Evolutionary conservation across 2,113 vertebrate genomes (phyloP), one percentile per base, ranked within the genome.

Genomic region (Callionymus lyra): DNA sequence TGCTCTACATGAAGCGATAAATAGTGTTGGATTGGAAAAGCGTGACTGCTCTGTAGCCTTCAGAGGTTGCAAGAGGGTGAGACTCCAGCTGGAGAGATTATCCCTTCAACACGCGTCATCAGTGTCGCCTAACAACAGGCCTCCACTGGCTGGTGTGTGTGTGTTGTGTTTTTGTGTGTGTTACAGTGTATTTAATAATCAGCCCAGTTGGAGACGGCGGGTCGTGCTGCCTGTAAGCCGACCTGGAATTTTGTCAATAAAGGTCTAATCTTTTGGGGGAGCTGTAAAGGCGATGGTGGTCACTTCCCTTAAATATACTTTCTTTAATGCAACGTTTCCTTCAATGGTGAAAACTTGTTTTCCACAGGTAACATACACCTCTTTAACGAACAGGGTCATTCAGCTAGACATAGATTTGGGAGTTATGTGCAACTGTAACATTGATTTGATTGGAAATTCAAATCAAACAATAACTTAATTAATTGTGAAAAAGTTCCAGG

Each of bases 191-290:
- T 72, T 77, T 70, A 72, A 76, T 54, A 82, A 73, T 68, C 35
- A 34, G 70, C 79, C 63, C 65, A 52, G 63, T 70, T 79, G 78
- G 80, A 77, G 71, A 72, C 34, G 50, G 58, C 53, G 59, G 63
- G 48, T 63, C 61, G 69, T 80, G 54, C 68, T 65, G 67, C 74
- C 61, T 18, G 21, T 89, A 88, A 89, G 83, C 86, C 67, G 81
- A 85, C 69, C 53, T 81, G 87, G 87, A 89, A 87, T 90, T 82
- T 86, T 77, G 74, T 81, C 83, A 88, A 87, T 88, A 82, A 88
- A 79, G 74, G 61, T 63, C 63, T 83, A 82, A 84, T 87, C 83
- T 83, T 80, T 72, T 65, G 55, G 63, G 59, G 53, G 85, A 83
- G 79, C 65, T 68, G 70, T 67, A 77, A 72, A 60, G 36, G 34